These are phyloP conservation scores for Cantharis lateralis DNA, from an alignment of 2,888 invertebrate genomes.

Conservation along the genomic window DNA sequence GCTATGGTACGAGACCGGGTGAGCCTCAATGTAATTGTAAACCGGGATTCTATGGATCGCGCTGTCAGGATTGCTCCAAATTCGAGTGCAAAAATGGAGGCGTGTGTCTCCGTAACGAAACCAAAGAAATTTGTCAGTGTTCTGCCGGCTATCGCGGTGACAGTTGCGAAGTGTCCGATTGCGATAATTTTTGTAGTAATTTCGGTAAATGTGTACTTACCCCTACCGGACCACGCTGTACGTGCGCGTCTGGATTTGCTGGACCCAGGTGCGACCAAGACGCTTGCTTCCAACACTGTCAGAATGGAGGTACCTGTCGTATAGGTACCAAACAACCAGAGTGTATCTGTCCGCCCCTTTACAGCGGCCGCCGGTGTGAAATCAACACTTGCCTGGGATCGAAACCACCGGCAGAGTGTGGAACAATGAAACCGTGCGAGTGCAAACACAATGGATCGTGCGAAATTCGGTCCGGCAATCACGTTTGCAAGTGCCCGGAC, in stretches of 20 bases:
- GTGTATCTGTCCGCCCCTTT: conserved; percentile 57
- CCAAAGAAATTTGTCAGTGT: conserved; percentile 60
- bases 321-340: conserved; percentile 51
- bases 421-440: conserved; percentile 26
- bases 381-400: conserved; percentile 58
- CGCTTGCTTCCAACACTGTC: conserved; percentile 63
- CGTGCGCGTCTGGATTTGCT: conserved; percentile 58
- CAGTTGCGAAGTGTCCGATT: conserved; percentile 57
- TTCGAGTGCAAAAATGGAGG: conserved; percentile 67
- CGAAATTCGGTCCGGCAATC: conserved; percentile 52
- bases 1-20: conserved; percentile 47
- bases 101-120: conserved; percentile 57
- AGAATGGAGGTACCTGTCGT: conserved; percentile 61
- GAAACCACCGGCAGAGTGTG: conserved; percentile 41
- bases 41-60: conserved; percentile 58
- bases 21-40: conserved; percentile 59
- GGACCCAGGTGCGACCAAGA: conserved; percentile 67
- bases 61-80: conserved; percentile 64
- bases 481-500: conserved; percentile 62
- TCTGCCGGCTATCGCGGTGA: conserved; percentile 60
- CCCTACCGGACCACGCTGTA: conserved; percentile 38
- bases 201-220: conserved; percentile 44
- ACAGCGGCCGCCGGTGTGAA: conserved; percentile 59
- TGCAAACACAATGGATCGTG: conserved; percentile 45
- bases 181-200: conserved; percentile 44